Conservation (phyloP, 2,888 invertebrate species). For the Lobophora halterata region DNA sequence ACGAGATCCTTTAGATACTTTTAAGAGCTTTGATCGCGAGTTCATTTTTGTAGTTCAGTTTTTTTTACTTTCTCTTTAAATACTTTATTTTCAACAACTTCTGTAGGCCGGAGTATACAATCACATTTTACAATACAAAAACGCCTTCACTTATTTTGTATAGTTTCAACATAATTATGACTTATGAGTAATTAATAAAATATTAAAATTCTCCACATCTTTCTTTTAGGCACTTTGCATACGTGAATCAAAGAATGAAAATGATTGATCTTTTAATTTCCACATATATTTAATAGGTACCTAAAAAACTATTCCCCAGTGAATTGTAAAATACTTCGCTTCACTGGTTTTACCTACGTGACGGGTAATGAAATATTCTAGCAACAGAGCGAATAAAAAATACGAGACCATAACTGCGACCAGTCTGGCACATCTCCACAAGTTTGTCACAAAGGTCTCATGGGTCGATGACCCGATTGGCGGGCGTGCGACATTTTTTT, state of each 20-base stretch:
- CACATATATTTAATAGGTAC: too few relatives aligned
- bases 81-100: too few relatives aligned
- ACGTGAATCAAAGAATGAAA: too few relatives aligned
- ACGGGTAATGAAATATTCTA: constrained; percentile 38
- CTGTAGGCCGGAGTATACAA: too few relatives aligned
- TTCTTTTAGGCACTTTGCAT: too few relatives aligned
- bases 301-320: constrained; percentile 12
- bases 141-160: too few relatives aligned
- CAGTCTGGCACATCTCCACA: constrained; percentile 62
- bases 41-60: background rate
- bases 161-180: too few relatives aligned
- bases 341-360: constrained; percentile 30
- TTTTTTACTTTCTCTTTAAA: constrained; percentile 5
- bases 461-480: constrained; percentile 72
- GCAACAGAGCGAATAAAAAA: constrained; percentile 39
- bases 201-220: too few relatives aligned
- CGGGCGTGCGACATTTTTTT: constrained; percentile 72
- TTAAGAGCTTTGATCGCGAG: constrained; percentile 1
- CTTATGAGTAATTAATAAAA: too few relatives aligned
- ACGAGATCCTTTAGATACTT: too few relatives aligned
- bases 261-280: constrained; percentile 15
- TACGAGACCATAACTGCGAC: constrained; percentile 42
- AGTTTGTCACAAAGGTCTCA: constrained; percentile 75
- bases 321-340: constrained; percentile 10
- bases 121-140: too few relatives aligned